phyloP scores from a whole-genome alignment of 2,888 invertebrate species.

The Cheilosia impressa region DNA sequence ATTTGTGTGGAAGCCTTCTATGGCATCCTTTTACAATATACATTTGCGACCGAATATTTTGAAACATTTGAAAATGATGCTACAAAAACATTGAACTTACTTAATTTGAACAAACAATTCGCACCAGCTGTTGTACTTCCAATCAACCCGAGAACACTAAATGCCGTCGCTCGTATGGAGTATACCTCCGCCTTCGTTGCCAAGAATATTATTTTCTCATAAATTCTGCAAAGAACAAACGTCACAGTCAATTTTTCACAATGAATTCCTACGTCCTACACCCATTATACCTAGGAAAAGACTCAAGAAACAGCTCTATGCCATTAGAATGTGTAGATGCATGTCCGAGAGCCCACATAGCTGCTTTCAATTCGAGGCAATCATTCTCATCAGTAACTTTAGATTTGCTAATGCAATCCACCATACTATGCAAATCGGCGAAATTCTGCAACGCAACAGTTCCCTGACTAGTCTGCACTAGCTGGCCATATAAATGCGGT shows the following conservation, averaged over 20 bases:
- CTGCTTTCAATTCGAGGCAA: slow-evolving; percentile 92
- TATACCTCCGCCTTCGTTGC: slow-evolving; percentile 93
- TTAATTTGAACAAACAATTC: slow-evolving; percentile 89
- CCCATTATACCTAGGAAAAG: slow-evolving; percentile 78
- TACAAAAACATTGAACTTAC: slow-evolving; percentile 81
- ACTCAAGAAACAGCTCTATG: slow-evolving; percentile 87
- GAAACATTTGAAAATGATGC: background rate
- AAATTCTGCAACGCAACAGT: slow-evolving; percentile 81
- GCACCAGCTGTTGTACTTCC: slow-evolving; percentile 93
- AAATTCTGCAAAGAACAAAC: slow-evolving; percentile 78
- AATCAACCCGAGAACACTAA: slow-evolving; percentile 91
- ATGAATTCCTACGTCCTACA: background rate
- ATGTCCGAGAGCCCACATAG: slow-evolving; percentile 95
- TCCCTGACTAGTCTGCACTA: slow-evolving; percentile 88
- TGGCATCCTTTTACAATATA: too few species aligned
- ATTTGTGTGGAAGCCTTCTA: too few species aligned
- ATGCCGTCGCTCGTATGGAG: slow-evolving; percentile 94
- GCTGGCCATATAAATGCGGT: slow-evolving; percentile 93
- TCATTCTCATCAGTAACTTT: slow-evolving; percentile 88
- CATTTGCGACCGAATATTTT: too few species aligned
- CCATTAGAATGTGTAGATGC: slow-evolving; percentile 91
- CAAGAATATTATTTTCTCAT: slow-evolving; percentile 85
- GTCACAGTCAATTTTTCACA: background rate
- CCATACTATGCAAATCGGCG: slow-evolving; percentile 80
- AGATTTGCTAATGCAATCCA: slow-evolving; percentile 82